Percentiles rank a stretch among this genome's conserved stretches.
Conservation (phyloP, 2,888 invertebrate genomes). For the Ormyrus pomaceus region DNA sequence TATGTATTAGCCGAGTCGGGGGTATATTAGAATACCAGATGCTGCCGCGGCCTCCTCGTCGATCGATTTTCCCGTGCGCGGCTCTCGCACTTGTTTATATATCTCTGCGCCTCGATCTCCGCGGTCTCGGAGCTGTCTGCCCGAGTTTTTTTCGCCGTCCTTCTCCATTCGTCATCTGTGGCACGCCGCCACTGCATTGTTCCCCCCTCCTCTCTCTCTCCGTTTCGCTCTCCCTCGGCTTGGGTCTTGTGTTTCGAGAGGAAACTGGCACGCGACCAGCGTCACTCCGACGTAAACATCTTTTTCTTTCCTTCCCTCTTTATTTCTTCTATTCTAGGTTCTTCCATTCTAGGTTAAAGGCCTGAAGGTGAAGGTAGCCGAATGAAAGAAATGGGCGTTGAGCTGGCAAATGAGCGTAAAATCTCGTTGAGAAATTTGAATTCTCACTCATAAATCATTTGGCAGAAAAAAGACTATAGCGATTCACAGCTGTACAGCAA, state of each 20-base stretch:
- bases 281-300: background rate
- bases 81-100: too few relatives aligned
- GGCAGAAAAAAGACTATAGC: too few relatives aligned
- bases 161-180: constrained; percentile 15
- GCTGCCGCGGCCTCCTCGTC: background rate
- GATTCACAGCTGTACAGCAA: too few relatives aligned
- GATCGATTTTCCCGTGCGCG: background rate
- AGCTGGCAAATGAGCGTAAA: too few relatives aligned
- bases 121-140: background rate
- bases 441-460: too few relatives aligned
- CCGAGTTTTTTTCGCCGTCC: background rate
- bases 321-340: too few relatives aligned
- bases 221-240: background rate
- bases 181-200: constrained; percentile 13
- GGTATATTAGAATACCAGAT: constrained; percentile 31
- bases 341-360: too few relatives aligned
- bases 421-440: too few relatives aligned
- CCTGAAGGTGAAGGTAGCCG: background rate
- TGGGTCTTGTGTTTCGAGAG: background rate
- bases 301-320: background rate
- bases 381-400: background rate
- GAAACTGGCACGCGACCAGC: constrained; percentile 41
- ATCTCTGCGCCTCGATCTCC: background rate
- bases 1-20: background rate
- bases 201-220: background rate